Evolutionary conservation across 2,113 vertebrate genomes (phyloP).

Genomic region (Aspiorhynchus laticeps): DNA sequence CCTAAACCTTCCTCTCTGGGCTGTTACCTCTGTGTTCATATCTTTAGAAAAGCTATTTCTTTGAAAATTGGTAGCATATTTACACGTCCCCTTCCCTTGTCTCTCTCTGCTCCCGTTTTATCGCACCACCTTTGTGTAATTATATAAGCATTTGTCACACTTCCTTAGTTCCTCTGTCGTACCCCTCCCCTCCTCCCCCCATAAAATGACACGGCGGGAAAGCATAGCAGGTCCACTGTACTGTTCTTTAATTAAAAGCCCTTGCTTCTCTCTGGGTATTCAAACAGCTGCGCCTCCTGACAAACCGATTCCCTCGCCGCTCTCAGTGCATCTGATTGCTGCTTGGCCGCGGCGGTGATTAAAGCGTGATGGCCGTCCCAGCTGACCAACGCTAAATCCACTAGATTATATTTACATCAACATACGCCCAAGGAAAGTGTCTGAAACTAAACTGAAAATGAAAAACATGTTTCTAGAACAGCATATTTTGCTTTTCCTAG

Average conservation of each 20-base stretch:
- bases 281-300: slow-evolving; percentile 6
- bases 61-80: not conserved
- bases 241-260: slow-evolving; percentile 44
- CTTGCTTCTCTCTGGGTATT: slow-evolving; percentile 15
- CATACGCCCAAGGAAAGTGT: not conserved
- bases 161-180: not conserved
- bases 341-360: not conserved
- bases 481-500: not conserved
- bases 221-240: slow-evolving; percentile 1
- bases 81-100: not conserved
- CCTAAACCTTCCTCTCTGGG: not conserved
- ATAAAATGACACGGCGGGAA: slow-evolving; percentile 7
- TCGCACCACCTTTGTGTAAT: not conserved
- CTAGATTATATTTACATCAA: slow-evolving; percentile 6
- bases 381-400: not conserved
- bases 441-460: not conserved
- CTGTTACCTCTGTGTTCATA: not conserved
- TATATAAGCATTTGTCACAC: not conserved
- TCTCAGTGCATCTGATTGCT: not conserved
- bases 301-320: slow-evolving; percentile 8
- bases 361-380: slow-evolving; percentile 24
- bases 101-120: not conserved
- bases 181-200: not conserved
- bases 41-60: not conserved
- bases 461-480: not conserved